A percentile compares a stretch with the other conserved stretches of the same genome.
Evolutionary conservation across 2,888 invertebrate species (phyloP).

Genomic region (Ditylenchus weischeri): DNA sequence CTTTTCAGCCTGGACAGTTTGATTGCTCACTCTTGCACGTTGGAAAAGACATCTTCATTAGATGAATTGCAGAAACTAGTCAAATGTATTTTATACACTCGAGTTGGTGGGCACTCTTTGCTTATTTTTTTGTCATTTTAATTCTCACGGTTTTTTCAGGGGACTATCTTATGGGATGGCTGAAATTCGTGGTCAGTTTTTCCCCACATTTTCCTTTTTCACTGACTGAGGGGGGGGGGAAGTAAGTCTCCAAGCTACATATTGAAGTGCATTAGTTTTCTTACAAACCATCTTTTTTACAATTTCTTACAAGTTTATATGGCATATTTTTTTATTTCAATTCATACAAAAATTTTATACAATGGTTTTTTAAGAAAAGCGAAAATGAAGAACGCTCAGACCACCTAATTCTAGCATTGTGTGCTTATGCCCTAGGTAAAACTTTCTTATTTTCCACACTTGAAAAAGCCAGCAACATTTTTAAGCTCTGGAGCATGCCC

Average conservation of each 20-base stretch:
- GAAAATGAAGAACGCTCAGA: background rate
- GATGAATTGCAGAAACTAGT: conserved; percentile 1
- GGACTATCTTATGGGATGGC: background rate
- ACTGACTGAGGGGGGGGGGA: too few relatives aligned
- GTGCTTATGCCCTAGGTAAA: conserved; percentile 9
- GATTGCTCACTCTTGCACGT: conserved; percentile 5
- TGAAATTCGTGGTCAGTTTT: too few relatives aligned
- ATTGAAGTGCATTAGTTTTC: too few relatives aligned
- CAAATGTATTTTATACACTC: conserved; percentile 14
- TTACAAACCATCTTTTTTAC: too few relatives aligned
- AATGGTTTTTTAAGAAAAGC: background rate
- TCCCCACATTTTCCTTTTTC: too few relatives aligned
- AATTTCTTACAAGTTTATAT: too few relatives aligned
- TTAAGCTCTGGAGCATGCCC: background rate
- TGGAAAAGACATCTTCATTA: background rate
- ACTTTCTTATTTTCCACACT: too few relatives aligned
- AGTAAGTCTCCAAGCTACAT: too few relatives aligned
- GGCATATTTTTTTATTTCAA: too few relatives aligned
- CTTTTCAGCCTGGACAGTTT: conserved; percentile 15
- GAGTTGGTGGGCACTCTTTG: conserved; percentile 10
- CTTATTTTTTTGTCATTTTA: background rate
- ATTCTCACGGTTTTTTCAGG: background rate
- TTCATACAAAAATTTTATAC: too few relatives aligned
- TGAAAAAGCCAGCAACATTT: too few relatives aligned
- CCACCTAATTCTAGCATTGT: conserved; percentile 8